Percentiles rank a stretch among this genome's conserved stretches.
These are phyloP conservation scores for Meteorus sp. DNA, from an alignment of 1,140 invertebrate genomes.

Conservation along the genomic window DNA sequence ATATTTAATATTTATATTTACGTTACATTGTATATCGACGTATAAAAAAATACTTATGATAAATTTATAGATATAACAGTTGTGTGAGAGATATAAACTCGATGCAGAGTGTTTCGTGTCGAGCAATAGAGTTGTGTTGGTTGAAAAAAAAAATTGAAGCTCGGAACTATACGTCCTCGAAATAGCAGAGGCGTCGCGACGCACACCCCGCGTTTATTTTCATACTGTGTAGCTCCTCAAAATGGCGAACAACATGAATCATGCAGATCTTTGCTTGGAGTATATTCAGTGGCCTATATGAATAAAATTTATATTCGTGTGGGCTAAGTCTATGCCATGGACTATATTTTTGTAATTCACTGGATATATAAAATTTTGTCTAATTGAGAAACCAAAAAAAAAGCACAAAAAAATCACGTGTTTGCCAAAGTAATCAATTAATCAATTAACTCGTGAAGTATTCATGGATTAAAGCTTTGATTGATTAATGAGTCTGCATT, in stretches of 20 bases:
- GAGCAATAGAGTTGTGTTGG: background rate
- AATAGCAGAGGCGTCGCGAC: constrained; percentile 33
- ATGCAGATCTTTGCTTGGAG: constrained; percentile 27
- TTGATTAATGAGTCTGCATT: background rate
- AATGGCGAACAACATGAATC: constrained; percentile 31
- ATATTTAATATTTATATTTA: too few relatives aligned
- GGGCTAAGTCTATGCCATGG: background rate
- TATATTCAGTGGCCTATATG: constrained; percentile 9
- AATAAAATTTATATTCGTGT: background rate
- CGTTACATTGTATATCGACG: too few relatives aligned
- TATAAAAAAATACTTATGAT: too few relatives aligned
- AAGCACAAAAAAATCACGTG: too few relatives aligned
- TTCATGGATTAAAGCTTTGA: too few relatives aligned
- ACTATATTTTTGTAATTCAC: background rate
- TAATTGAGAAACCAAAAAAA: too few relatives aligned
- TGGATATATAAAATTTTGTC: background rate
- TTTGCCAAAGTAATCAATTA: too few relatives aligned
- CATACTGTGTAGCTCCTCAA: constrained; percentile 29
- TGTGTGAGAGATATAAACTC: too few relatives aligned
- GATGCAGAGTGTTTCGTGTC: too few relatives aligned
- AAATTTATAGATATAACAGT: too few relatives aligned
- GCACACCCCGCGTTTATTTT: constrained; percentile 32
- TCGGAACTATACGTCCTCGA: constrained; percentile 27
- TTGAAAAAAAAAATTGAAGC: background rate
- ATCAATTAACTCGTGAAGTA: too few relatives aligned